phyloP scores from a whole-genome alignment of 2,113 vertebrate species.

The Myotis brandtii region DNA sequence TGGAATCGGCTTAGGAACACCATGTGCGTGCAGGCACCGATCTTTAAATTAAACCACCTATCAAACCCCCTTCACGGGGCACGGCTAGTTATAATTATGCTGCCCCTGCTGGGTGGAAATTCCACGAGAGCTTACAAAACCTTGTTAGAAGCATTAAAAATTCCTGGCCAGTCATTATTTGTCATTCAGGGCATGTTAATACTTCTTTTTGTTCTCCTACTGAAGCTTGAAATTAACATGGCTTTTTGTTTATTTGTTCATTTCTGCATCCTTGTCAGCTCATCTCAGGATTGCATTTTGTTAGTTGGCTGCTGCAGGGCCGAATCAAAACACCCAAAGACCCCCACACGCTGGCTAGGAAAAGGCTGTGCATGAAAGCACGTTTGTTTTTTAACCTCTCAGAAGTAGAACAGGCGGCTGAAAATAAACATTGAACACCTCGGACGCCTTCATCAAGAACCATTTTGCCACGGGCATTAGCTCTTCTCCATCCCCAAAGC shows the following conservation, averaged over 20 bases:
- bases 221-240: constrained; percentile 82
- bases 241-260: constrained; percentile 80
- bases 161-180: constrained; percentile 58
- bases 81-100: background rate
- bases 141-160: constrained; percentile 56
- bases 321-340: constrained; percentile 3
- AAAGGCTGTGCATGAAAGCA: constrained; percentile 44
- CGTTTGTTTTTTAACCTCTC: constrained; percentile 59
- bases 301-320: constrained; percentile 11
- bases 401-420: constrained; percentile 45
- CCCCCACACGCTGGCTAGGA: background rate
- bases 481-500: background rate
- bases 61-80: background rate
- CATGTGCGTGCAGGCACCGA: background rate
- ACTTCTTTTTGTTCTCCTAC: constrained; percentile 78
- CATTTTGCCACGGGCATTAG: constrained; percentile 34
- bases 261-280: constrained; percentile 70
- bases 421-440: constrained; percentile 68
- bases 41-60: constrained; percentile 49
- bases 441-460: constrained; percentile 61
- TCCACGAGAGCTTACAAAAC: constrained; percentile 3
- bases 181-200: constrained; percentile 70
- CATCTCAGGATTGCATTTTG: constrained; percentile 58
- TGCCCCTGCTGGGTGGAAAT: background rate
- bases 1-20: background rate